Percentiles rank a stretch among this genome's conserved stretches.
phyloP scores from a whole-genome alignment of 2,797 vertebrate species.

The Malurus splendens region DNA sequence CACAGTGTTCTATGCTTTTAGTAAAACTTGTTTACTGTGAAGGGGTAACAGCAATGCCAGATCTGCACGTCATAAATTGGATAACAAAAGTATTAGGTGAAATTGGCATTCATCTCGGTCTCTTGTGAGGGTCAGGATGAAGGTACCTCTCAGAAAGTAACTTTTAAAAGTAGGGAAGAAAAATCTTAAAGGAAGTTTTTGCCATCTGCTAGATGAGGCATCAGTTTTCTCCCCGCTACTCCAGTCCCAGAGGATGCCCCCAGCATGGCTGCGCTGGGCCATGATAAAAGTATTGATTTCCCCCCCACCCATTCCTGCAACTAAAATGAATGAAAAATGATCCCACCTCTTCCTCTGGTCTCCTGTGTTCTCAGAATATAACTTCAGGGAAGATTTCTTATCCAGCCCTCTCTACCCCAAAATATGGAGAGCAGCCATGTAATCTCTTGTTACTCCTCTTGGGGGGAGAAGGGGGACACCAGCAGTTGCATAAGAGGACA shows the following conservation, averaged over 20 bases:
- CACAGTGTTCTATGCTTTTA: not conserved
- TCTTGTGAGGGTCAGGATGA: not conserved
- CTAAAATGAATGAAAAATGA: not conserved
- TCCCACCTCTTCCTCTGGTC: not conserved
- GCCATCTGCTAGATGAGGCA: not conserved
- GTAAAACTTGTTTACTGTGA: not conserved
- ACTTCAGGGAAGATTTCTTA: not conserved
- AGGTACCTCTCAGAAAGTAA: not conserved
- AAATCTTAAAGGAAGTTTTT: not conserved
- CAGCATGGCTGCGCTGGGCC: not conserved
- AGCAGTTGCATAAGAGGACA: slow-evolving; percentile 3
- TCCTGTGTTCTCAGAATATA: not conserved
- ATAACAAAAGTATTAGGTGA: not conserved
- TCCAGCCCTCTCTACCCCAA: not conserved
- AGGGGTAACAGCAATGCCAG: not conserved
- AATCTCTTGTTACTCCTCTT: not conserved
- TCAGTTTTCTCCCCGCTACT: not conserved
- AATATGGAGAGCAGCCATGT: not conserved
- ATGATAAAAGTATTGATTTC: not conserved
- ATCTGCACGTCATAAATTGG: not conserved
- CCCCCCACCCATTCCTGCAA: not conserved
- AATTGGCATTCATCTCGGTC: not conserved
- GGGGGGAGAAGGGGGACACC: not conserved
- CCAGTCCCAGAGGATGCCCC: not conserved
- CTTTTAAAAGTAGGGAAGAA: not conserved